Base-by-base conservation (phyloP, 2,888 invertebrate genomes). In the Gibbula magus region DNA sequence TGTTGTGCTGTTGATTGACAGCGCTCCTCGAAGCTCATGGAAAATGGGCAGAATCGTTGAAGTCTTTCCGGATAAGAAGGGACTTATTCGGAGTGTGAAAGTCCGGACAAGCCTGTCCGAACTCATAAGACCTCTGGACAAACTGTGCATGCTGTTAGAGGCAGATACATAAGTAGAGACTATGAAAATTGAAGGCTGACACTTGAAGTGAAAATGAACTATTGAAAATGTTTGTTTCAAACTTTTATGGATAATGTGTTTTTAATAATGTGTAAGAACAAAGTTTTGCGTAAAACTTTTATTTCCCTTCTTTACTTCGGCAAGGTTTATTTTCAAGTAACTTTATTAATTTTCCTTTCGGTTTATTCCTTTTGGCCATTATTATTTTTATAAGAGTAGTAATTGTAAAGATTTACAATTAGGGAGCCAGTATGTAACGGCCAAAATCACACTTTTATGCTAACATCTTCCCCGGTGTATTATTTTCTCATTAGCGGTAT, bases 131-230 rank as follows among this genome's bases (percentile, higher is more conserved):
- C 80, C 80, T 29, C n/a, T 80, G 16, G 45, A 22, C 51, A 80
- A 80, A 56, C 32, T 79, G 5, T 73, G 73, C 10, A 20, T 79
- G 18, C 29, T 79, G 22, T 29, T 79, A 51, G 75, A 79, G 56
- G 32, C 29, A 35, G 78, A 78, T 20, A n/a, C 20, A 25, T 56
- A 56, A 22, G 13, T 25, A n/a, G 56, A 22, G 25, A 25, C 20
- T 22, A 1, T 22, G 10, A 35, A 29, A 2, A 7, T 70, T 39
- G 70, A 45, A 45, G 1, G 45, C 45, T 45, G n/a, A n/a, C n/a
- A n/a, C n/a, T 45, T 4, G 13, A 45, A 45, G 45, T 13, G 10
- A 45, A 1, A 7, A 45, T 8, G 45, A 5, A 1, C 45, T 10
- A 45, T 7, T 45, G 45, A 45, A 7, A 45, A 1, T 45, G 10